phyloP scores from a whole-genome alignment of 2,113 vertebrate genomes.

The Chlamydotis undulata region DNA sequence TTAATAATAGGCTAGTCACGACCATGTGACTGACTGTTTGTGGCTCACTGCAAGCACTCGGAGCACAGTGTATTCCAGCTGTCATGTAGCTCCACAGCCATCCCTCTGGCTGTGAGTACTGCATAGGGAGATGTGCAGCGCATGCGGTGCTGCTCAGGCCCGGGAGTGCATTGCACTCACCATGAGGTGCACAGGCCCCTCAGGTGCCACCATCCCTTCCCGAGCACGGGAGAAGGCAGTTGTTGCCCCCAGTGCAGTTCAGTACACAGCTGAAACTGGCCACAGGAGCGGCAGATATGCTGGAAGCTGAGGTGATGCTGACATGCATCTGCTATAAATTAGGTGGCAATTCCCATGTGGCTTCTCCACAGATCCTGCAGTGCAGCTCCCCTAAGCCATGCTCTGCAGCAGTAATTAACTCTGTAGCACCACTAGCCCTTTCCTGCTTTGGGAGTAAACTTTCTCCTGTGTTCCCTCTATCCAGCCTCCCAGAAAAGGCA shows the following conservation, averaged over 20 bases:
- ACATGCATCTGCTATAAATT: background rate
- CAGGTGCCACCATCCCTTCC: background rate
- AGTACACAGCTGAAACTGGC: background rate
- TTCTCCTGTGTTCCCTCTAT: background rate
- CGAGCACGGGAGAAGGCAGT: background rate
- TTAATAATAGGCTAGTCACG: background rate
- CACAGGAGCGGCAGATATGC: background rate
- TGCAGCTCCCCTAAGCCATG: background rate
- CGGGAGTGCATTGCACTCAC: accelerated
- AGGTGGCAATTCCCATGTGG: background rate
- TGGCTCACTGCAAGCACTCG: background rate
- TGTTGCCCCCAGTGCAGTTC: accelerated
- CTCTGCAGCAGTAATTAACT: background rate
- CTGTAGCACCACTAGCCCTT: background rate
- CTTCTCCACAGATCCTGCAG: background rate
- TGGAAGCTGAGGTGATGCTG: background rate
- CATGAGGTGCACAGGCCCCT: accelerated
- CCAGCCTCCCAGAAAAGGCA: background rate
- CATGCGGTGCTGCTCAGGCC: accelerated
- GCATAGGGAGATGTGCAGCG: accelerated
- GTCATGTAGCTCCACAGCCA: background rate
- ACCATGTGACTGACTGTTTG: accelerated
- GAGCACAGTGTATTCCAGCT: background rate
- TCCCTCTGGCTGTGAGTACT: accelerated
- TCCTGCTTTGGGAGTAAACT: background rate